Evolutionary conservation across 2,797 vertebrate genomes (phyloP).

Genomic region (Gallinago solitaria): DNA sequence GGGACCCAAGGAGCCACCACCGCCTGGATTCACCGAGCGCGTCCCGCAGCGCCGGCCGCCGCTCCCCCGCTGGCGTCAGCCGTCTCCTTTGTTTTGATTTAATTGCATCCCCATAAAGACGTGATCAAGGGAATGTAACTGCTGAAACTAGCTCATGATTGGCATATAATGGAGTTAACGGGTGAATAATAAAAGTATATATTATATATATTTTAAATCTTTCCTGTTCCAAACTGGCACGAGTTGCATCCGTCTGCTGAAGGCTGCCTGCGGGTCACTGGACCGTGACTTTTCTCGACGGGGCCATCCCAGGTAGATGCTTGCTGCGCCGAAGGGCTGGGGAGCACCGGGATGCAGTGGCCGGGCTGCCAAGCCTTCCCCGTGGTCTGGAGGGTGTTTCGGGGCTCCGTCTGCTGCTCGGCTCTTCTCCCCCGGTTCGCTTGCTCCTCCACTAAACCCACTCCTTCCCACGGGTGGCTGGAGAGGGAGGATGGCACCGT

Average conservation of each 20-base stretch:
- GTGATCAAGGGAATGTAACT: constrained; percentile 79
- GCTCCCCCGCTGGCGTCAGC: constrained; percentile 21
- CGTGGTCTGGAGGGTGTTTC: neutral
- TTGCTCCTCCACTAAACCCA: neutral
- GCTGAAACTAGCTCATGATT: constrained; percentile 79
- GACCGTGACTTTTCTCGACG: neutral
- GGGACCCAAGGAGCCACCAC: neutral
- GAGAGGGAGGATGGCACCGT: neutral
- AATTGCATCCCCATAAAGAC: constrained; percentile 72
- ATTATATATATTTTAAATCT: constrained; percentile 83
- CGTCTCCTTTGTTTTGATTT: constrained; percentile 61
- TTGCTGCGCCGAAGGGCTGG: neutral
- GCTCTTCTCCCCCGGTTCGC: neutral
- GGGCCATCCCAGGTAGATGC: neutral
- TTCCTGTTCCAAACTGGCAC: constrained; percentile 72
- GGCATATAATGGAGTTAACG: constrained; percentile 82
- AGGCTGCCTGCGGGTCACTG: neutral
- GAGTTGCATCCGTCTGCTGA: constrained; percentile 4
- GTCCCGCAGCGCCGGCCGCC: constrained; percentile 18
- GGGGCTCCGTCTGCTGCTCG: neutral
- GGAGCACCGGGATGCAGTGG: neutral
- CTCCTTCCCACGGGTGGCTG: neutral
- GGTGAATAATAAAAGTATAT: constrained; percentile 86
- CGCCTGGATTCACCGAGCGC: constrained; percentile 7
- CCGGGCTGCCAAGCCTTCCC: neutral